phyloP scores from a whole-genome alignment of 2,113 vertebrate species.

The Phainopepla nitens region DNA sequence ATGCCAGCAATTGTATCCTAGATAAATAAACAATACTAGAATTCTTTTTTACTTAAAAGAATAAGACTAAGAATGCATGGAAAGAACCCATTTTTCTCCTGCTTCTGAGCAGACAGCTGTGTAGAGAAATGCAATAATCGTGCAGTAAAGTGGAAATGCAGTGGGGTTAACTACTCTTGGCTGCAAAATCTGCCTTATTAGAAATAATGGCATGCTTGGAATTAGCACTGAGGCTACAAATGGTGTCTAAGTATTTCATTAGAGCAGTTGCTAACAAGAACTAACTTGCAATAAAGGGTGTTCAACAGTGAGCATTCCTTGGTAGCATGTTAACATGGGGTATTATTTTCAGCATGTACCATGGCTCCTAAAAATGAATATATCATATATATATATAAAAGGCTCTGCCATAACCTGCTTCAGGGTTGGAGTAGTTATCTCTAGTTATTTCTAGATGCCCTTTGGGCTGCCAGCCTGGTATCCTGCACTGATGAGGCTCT shows the following conservation, averaged over 20 bases:
- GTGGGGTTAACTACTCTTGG: neutral
- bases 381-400: neutral
- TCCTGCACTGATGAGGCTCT: neutral
- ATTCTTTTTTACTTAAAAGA: neutral
- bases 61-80: neutral
- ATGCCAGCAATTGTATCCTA: neutral
- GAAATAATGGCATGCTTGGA: neutral
- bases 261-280: neutral
- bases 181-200: neutral
- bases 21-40: neutral
- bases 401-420: neutral
- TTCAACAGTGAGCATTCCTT: neutral
- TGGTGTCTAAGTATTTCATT: neutral
- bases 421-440: neutral
- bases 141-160: neutral
- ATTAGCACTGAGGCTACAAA: neutral
- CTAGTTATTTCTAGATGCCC: neutral
- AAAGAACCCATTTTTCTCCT: neutral
- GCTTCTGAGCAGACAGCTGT: neutral
- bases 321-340: neutral
- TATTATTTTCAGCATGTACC: neutral
- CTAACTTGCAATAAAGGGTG: neutral
- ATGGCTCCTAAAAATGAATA: neutral
- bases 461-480: neutral
- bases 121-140: neutral